Conservation (phyloP, 2,797 vertebrate genomes). For the Cyclopterus lumpus region DNA sequence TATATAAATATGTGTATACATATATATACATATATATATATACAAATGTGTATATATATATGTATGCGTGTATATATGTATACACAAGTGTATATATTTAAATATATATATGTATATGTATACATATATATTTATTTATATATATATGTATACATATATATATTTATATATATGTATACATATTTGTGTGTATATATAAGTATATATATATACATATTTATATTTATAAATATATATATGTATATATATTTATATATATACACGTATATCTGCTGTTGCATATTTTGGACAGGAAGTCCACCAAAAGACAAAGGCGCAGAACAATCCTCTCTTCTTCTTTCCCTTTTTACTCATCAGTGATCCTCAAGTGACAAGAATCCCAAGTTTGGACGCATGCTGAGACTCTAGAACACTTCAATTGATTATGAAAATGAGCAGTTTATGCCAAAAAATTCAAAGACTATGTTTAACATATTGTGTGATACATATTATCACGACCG, state of each 20-base stretch:
- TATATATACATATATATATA: too few relatives aligned
- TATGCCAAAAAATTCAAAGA: background rate
- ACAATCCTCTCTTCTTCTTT: background rate
- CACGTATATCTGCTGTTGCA: background rate
- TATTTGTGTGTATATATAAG: too few relatives aligned
- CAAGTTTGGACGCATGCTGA: background rate
- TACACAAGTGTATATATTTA: too few relatives aligned
- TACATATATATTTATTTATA: too few relatives aligned
- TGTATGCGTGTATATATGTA: too few relatives aligned
- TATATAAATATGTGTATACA: too few relatives aligned
- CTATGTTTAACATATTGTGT: background rate
- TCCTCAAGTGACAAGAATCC: background rate
- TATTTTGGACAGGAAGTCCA: background rate
- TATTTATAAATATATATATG: too few relatives aligned
- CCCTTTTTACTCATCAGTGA: background rate
- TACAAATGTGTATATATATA: background rate
- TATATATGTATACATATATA: too few relatives aligned
- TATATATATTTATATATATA: background rate
- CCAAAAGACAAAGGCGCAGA: background rate
- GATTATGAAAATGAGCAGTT: background rate
- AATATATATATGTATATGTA: too few relatives aligned
- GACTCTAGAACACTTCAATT: slow-evolving; percentile 7
- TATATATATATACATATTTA: too few relatives aligned
- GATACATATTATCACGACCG: background rate
- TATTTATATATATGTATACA: too few relatives aligned